Evolutionary conservation across 2,113 vertebrate genomes (phyloP).

Genomic region (Steatornis caripensis): DNA sequence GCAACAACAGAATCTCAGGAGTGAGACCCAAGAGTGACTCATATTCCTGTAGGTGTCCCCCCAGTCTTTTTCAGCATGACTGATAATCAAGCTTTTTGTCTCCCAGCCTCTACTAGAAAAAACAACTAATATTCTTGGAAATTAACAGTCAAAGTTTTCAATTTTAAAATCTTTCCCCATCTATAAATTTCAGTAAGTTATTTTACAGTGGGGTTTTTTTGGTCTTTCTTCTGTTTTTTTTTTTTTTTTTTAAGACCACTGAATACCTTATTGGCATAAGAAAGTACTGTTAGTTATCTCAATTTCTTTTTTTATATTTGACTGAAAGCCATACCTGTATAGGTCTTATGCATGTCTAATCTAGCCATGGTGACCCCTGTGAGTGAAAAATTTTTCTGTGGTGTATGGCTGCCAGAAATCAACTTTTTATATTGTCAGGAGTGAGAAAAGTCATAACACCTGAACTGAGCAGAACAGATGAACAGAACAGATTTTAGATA

Average conservation of each 20-base stretch:
- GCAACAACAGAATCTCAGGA: neutral
- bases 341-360: neutral
- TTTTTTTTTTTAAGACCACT: neutral
- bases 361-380: neutral
- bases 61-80: neutral
- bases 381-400: neutral
- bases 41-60: neutral
- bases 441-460: neutral
- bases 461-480: neutral
- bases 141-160: accelerated
- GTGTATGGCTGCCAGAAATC: neutral
- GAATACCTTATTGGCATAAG: neutral
- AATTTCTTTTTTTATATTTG: neutral
- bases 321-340: neutral
- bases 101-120: neutral
- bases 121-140: neutral
- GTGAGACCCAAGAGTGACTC: neutral
- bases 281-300: neutral
- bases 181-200: neutral
- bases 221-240: neutral
- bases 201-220: neutral
- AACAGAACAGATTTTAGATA: neutral
- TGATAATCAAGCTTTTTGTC: neutral
- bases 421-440: neutral
- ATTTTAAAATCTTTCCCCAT: neutral